A percentile compares a stretch with the other conserved stretches of the same genome.
Evolutionary conservation across 1,140 invertebrate species (phyloP).

Genomic region (Pachypeltis micranthus): DNA sequence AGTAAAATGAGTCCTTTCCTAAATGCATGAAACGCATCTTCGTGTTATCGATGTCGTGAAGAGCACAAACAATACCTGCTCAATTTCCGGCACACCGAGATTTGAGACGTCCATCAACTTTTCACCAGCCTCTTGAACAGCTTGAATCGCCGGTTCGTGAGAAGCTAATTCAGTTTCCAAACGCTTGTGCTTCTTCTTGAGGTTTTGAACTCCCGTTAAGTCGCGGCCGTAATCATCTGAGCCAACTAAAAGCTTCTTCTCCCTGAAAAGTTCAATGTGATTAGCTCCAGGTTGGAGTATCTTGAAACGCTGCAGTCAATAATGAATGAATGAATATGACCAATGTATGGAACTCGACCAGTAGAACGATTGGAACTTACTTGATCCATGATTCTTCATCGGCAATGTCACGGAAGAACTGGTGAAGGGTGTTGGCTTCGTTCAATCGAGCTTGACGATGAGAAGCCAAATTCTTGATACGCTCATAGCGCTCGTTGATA

Average conservation of each 20-base stretch:
- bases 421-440: constrained; percentile 95
- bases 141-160: constrained; percentile 94
- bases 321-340: no score
- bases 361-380: no score
- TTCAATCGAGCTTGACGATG: constrained; percentile 78
- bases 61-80: no score
- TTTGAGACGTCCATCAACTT: constrained; percentile 96
- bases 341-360: no score
- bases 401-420: constrained; percentile 98
- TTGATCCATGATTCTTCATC: constrained; percentile 99
- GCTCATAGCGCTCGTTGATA: constrained; percentile 88
- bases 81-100: constrained; percentile 90
- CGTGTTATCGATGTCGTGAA: no score
- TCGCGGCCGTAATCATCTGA: constrained; percentile 98
- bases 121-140: constrained; percentile 91
- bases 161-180: constrained; percentile 89
- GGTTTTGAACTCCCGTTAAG: constrained; percentile 92
- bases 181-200: constrained; percentile 96
- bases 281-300: no score
- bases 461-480: constrained; percentile 84
- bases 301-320: no score
- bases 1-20: no score
- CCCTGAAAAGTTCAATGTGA: no score
- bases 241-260: constrained; percentile 94
- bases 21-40: no score